These are phyloP conservation scores for Chalcosyrphus nemorum DNA, from an alignment of 2,888 invertebrate species.

Conservation along the genomic window DNA sequence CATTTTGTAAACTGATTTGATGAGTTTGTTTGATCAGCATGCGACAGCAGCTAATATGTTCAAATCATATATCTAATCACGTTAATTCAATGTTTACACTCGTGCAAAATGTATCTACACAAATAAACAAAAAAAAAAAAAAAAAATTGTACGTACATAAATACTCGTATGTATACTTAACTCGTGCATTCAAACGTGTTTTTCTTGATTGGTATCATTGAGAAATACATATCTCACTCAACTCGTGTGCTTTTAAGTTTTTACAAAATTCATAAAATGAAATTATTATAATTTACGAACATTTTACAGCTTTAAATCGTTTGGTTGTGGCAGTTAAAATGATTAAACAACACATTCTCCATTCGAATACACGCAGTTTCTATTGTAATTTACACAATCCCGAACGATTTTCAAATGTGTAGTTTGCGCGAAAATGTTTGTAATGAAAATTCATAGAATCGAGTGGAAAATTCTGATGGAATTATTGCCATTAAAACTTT, in stretches of 20 bases:
- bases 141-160: too few relatives aligned
- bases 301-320: neutral
- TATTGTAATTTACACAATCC: slow-evolving; percentile 2
- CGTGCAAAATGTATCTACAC: neutral
- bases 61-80: neutral
- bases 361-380: neutral
- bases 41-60: neutral
- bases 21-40: neutral
- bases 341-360: neutral
- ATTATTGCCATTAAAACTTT: slow-evolving; percentile 4
- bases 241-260: neutral
- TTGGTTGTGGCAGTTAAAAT: neutral
- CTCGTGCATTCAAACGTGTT: neutral
- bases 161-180: neutral
- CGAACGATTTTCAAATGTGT: neutral
- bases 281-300: neutral
- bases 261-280: neutral
- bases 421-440: neutral
- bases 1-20: neutral
- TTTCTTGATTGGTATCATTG: neutral
- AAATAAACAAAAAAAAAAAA: neutral
- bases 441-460: neutral
- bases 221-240: neutral
- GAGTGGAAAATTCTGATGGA: neutral
- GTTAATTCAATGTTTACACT: neutral